phyloP scores from a whole-genome alignment of 2,797 vertebrate species.

The Poeciliopsis gracilis region DNA sequence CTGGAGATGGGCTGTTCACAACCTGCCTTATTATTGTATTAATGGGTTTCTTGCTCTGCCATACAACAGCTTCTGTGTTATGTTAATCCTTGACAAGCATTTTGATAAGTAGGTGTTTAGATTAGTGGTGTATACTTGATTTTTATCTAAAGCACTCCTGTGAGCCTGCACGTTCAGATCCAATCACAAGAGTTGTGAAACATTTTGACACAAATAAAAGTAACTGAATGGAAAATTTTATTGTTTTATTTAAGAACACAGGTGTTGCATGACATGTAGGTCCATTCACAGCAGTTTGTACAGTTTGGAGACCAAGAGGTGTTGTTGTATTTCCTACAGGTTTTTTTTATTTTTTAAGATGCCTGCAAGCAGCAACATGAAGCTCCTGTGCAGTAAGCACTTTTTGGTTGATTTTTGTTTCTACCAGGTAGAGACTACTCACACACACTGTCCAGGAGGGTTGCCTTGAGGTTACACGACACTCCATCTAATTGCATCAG shows the following conservation, averaged over 20 bases:
- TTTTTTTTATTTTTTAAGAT: not conserved
- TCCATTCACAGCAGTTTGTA: not conserved
- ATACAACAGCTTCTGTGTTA: slow-evolving; percentile 19
- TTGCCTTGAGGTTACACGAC: slow-evolving; percentile 62
- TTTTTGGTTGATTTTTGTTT: slow-evolving; percentile 39
- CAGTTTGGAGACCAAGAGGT: slow-evolving; percentile 12
- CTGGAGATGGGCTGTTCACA: slow-evolving; percentile 32
- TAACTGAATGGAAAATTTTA: not conserved
- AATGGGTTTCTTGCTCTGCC: slow-evolving; percentile 12
- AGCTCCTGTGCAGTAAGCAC: slow-evolving; percentile 9
- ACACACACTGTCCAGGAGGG: slow-evolving; percentile 47
- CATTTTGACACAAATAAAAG: not conserved
- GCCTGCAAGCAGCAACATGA: not conserved
- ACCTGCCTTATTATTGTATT: slow-evolving; percentile 5
- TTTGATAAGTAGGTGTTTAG: not conserved
- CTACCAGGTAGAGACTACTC: slow-evolving; percentile 36
- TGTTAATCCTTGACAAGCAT: slow-evolving; percentile 4
- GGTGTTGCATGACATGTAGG: not conserved
- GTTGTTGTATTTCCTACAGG: slow-evolving; percentile 17
- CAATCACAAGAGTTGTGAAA: not conserved
- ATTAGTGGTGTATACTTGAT: not conserved
- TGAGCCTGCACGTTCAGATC: slow-evolving; percentile 9
- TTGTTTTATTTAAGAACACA: not conserved
- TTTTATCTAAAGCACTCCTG: not conserved
- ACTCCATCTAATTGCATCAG: slow-evolving; percentile 70